These are phyloP conservation scores for Trachemys scripta DNA, from an alignment of 2,113 vertebrate species.

Conservation along the genomic window DNA sequence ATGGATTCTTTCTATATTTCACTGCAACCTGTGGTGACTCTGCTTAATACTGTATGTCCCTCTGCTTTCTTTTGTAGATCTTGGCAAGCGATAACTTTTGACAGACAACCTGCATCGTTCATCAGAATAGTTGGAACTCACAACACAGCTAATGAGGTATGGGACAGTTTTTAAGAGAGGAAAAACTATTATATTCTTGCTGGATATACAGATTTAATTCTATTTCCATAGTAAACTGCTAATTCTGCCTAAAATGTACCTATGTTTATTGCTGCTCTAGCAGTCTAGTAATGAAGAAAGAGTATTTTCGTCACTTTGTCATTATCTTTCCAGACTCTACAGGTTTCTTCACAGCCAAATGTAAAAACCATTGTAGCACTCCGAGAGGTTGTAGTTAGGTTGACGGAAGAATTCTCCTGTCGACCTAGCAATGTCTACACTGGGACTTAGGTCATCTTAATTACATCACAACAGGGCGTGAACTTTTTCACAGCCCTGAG, in stretches of 20 bases:
- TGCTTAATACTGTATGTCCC: conserved; percentile 6
- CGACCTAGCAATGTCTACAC: background rate
- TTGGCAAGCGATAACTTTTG: conserved; percentile 94
- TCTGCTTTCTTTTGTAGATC: conserved; percentile 83
- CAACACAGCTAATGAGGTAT: conserved; percentile 98
- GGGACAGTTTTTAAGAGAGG: background rate
- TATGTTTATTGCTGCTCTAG: background rate
- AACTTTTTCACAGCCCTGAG: background rate
- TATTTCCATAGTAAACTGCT: background rate
- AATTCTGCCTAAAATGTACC: background rate
- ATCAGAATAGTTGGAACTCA: conserved; percentile 97
- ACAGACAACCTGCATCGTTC: conserved; percentile 93
- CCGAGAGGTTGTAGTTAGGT: background rate
- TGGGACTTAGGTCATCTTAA: background rate
- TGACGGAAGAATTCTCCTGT: background rate
- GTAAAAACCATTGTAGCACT: background rate
- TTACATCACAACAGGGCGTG: background rate
- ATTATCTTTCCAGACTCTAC: background rate
- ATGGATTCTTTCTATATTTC: background rate
- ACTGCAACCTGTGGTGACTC: background rate
- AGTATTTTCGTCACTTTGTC: background rate
- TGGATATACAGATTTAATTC: background rate
- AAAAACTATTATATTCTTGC: background rate
- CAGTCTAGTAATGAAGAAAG: background rate
- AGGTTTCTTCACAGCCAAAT: background rate